These are phyloP conservation scores for Heliconius hewitsoni DNA, from an alignment of 1,140 invertebrate genomes.

Conservation along the genomic window DNA sequence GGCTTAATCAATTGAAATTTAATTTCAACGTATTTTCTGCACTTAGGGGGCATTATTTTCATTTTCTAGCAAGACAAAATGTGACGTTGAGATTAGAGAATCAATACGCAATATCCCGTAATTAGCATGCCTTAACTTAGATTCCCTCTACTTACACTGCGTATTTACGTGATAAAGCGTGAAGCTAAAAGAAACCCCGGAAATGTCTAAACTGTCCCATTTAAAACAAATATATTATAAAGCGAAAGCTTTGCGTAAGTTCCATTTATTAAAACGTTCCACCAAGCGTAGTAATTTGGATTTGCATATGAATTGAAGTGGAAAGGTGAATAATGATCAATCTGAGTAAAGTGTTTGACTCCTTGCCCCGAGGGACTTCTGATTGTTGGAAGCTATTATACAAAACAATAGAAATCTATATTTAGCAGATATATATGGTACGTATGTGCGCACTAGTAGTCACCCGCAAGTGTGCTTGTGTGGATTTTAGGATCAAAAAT, in stretches of 20 bases:
- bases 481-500: no score
- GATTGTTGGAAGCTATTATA: neutral
- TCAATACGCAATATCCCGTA: neutral
- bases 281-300: constrained; percentile 7
- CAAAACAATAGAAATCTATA: neutral
- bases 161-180: neutral
- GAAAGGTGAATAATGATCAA: constrained; percentile 15
- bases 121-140: neutral
- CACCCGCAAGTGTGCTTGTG: no score
- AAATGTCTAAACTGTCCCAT: no score
- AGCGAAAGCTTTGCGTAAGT: neutral
- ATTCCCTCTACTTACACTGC: neutral
- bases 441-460: no score
- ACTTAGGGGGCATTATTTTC: no score
- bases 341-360: constrained; percentile 16
- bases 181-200: neutral
- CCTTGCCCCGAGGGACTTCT: neutral
- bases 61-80: neutral
- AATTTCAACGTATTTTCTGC: no score
- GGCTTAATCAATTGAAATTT: no score
- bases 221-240: neutral
- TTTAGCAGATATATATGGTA: neutral
- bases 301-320: constrained; percentile 14
- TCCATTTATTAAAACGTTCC: constrained; percentile 10
- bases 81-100: neutral